Evolutionary conservation across 2,888 invertebrate genomes (phyloP).

Genomic region (Silvanus unidentatus): DNA sequence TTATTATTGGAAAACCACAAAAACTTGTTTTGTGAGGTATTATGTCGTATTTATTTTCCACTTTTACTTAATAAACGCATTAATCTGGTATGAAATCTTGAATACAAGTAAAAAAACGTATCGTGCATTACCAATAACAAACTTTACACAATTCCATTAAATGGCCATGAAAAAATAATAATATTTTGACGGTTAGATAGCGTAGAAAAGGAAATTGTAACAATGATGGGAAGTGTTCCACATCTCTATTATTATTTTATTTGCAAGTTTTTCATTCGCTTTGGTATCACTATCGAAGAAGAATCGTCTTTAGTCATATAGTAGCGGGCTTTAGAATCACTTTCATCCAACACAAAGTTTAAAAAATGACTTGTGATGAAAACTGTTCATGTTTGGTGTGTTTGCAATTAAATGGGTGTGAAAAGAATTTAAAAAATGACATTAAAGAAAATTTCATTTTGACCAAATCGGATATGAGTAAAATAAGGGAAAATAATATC

Average conservation of each 20-base stretch:
- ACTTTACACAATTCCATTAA: not conserved
- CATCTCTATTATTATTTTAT: conserved; percentile 11
- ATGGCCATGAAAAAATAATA: conserved; percentile 1
- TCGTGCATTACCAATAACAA: too few species aligned
- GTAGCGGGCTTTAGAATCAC: not conserved
- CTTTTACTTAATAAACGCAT: too few species aligned
- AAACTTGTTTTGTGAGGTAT: too few species aligned
- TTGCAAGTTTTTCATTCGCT: conserved; percentile 1
- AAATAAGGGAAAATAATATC: conserved; percentile 39
- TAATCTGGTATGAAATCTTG: too few species aligned
- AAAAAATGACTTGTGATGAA: conserved; percentile 60
- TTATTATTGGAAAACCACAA: too few species aligned
- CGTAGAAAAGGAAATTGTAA: conserved; percentile 37
- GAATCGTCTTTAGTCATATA: too few species aligned
- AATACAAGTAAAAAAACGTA: too few species aligned
- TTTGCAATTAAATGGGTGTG: conserved; percentile 63
- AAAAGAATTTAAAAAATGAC: conserved; percentile 47
- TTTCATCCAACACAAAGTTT: not conserved
- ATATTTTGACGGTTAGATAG: conserved; percentile 14
- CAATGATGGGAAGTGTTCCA: conserved; percentile 44
- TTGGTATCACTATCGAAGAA: not conserved
- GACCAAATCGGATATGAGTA: conserved; percentile 49
- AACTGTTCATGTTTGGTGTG: conserved; percentile 72
- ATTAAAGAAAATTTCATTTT: conserved; percentile 49
- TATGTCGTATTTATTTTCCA: too few species aligned